These are phyloP conservation scores for Listronotus bonariensis DNA, from an alignment of 1,140 invertebrate genomes.

Conservation along the genomic window DNA sequence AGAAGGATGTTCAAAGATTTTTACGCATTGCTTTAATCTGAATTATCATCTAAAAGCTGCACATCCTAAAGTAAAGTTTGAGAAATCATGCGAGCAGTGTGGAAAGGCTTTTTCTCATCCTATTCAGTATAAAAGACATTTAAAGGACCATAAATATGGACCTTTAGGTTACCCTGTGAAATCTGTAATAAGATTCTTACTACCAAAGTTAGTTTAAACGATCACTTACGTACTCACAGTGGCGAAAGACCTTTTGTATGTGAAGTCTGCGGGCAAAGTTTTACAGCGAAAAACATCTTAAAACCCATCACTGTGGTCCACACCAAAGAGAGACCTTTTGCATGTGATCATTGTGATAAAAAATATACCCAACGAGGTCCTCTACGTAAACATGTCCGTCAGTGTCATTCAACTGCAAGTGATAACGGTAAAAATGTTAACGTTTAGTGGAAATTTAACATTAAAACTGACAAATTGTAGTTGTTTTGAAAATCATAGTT, in stretches of 20 bases:
- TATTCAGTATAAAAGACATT: not conserved
- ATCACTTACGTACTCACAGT: conserved; percentile 59
- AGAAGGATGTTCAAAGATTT: conserved; percentile 17
- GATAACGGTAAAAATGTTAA: too few species aligned
- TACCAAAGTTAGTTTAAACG: conserved; percentile 53
- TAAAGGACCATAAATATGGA: not conserved
- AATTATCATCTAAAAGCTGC: not conserved
- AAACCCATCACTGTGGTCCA: conserved; percentile 59
- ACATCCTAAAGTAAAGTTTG: not conserved
- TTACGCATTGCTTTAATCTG: too few species aligned
- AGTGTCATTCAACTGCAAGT: too few species aligned
- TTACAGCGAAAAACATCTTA: conserved; percentile 68
- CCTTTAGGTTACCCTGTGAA: conserved; percentile 4
- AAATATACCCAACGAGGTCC: conserved; percentile 33
- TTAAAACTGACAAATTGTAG: too few species aligned
- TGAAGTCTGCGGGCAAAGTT: conserved; percentile 63
- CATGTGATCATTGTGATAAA: conserved; percentile 58
- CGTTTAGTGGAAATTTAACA: too few species aligned
- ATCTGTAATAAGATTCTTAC: conserved; percentile 59
- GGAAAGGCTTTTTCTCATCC: not conserved
- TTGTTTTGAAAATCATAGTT: too few species aligned
- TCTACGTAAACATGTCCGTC: too few species aligned
- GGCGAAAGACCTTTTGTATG: conserved; percentile 61
- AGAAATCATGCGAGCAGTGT: not conserved
- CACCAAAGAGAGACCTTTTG: conserved; percentile 56